These are phyloP conservation scores for Protonemura montana DNA, from an alignment of 2,888 invertebrate genomes.

Conservation along the genomic window DNA sequence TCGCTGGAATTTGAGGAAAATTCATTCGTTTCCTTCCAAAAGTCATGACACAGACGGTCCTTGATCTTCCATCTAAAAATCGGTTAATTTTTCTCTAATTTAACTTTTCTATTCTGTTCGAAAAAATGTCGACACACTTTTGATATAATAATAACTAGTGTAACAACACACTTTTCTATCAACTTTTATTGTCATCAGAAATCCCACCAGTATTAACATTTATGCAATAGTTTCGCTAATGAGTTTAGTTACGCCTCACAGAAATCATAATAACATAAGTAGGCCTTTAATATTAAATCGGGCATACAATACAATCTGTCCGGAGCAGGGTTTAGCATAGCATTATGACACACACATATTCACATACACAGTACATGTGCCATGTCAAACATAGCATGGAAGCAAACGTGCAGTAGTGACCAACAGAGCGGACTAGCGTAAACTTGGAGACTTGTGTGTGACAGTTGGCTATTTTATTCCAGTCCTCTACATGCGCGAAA, in stretches of 20 bases:
- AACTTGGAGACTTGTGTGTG: conserved; percentile 31
- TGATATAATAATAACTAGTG: too few relatives aligned
- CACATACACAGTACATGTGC: not conserved
- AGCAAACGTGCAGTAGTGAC: not conserved
- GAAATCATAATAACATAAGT: not conserved
- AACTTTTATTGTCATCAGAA: too few relatives aligned
- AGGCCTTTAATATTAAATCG: not conserved
- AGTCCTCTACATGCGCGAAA: not conserved
- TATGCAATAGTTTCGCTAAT: not conserved
- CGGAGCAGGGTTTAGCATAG: not conserved
- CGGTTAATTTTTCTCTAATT: too few relatives aligned
- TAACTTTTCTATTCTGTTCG: too few relatives aligned
- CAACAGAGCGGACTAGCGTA: conserved; percentile 1
- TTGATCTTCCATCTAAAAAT: too few relatives aligned
- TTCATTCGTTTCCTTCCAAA: too few relatives aligned
- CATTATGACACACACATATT: not conserved
- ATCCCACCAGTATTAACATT: not conserved
- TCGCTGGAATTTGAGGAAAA: too few relatives aligned
- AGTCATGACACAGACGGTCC: too few relatives aligned
- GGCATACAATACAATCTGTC: not conserved
- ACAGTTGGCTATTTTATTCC: conserved; percentile 14
- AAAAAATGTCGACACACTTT: too few relatives aligned
- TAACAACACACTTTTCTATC: not conserved
- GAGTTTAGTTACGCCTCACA: not conserved
- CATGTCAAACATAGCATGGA: not conserved